phyloP scores from a whole-genome alignment of 2,888 invertebrate genomes.

The Hoplodrina ambigua region DNA sequence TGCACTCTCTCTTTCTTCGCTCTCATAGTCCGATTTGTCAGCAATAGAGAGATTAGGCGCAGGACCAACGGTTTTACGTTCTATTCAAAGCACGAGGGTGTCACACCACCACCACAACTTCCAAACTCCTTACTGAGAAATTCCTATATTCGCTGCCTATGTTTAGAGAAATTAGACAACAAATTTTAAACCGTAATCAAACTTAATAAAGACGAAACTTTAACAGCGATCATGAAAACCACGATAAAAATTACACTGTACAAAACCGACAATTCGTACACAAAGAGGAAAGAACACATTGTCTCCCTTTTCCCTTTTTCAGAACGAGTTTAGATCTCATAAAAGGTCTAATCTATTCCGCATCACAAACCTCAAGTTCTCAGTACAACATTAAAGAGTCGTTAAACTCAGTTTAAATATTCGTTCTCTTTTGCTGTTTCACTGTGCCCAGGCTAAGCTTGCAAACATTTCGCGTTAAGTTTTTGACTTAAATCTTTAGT shows the following conservation, averaged over 20 bases:
- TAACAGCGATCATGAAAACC: constrained; percentile 17
- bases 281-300: constrained; percentile 35
- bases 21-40: no score
- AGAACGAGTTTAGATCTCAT: constrained; percentile 58
- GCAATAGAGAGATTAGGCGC: no score
- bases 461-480: constrained; percentile 56
- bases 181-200: background rate
- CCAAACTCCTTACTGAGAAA: no score
- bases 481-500: constrained; percentile 57
- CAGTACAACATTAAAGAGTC: constrained; percentile 73
- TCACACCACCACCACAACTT: no score
- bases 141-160: no score
- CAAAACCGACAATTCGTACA: constrained; percentile 31
- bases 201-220: constrained; percentile 3
- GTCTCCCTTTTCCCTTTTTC: constrained; percentile 37
- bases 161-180: no score
- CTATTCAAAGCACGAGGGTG: no score
- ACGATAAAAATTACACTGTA: constrained; percentile 1
- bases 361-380: constrained; percentile 58
- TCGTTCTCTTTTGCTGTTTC: constrained; percentile 66
- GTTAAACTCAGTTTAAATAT: constrained; percentile 71
- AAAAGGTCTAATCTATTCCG: constrained; percentile 66
- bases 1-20: no score
- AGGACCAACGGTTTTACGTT: no score
- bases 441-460: constrained; percentile 56